Conservation (phyloP, 2,888 invertebrate species). For the Pollenia labialis region DNA sequence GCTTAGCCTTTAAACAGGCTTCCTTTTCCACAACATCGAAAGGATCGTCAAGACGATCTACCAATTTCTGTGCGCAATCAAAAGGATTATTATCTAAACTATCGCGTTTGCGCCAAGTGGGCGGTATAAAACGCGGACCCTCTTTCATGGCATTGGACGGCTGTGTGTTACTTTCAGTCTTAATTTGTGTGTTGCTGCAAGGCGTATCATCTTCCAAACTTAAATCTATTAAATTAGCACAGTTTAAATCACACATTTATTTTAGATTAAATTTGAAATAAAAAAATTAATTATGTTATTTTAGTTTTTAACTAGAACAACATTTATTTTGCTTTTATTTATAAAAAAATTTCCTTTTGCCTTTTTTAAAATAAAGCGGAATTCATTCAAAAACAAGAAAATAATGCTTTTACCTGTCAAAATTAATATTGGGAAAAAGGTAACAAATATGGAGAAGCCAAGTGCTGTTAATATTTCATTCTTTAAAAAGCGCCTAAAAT, state of each 20-base stretch:
- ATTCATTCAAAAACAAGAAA: conserved; percentile 5
- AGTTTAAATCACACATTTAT: conserved; percentile 68
- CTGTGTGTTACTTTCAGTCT: conserved; percentile 12
- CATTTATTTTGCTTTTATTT: background rate
- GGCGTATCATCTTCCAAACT: conserved; percentile 72
- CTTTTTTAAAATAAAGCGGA: conserved; percentile 39
- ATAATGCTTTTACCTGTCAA: conserved; percentile 46
- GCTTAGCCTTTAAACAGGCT: conserved; percentile 73
- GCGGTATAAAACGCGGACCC: conserved; percentile 48
- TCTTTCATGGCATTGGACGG: conserved; percentile 43
- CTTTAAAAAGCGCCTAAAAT: background rate
- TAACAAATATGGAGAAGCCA: conserved; percentile 20
- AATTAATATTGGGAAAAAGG: conserved; percentile 31
- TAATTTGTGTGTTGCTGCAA: background rate
- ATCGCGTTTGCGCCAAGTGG: conserved; percentile 59
- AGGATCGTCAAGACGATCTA: conserved; percentile 76
- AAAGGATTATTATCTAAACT: conserved; percentile 79
- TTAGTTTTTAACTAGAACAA: background rate
- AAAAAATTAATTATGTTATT: background rate
- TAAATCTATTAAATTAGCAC: conserved; percentile 76
- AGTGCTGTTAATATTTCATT: conserved; percentile 13
- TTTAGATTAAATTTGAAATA: background rate
- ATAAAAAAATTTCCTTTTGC: background rate
- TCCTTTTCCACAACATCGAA: conserved; percentile 77
- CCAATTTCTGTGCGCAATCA: conserved; percentile 76